Evolutionary conservation across 2,113 vertebrate genomes (phyloP).

Genomic region (Hemiprocne comata): DNA sequence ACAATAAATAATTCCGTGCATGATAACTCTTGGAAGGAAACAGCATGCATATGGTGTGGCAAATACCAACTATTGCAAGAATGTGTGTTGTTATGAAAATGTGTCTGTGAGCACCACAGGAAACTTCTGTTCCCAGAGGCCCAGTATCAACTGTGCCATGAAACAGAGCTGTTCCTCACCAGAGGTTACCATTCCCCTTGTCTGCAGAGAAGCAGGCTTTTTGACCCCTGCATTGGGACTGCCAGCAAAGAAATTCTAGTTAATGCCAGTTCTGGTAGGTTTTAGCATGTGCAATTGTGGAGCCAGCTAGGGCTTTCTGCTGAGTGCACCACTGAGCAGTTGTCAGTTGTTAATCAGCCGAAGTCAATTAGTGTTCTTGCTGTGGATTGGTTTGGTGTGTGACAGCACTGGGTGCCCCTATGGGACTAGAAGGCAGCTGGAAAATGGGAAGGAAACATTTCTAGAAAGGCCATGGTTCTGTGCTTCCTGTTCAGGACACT

Average conservation of each 20-base stretch:
- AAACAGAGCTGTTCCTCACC: neutral
- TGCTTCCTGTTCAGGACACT: neutral
- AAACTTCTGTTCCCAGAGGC: neutral
- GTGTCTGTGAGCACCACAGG: neutral
- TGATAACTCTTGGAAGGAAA: constrained; percentile 5
- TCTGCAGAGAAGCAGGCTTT: neutral
- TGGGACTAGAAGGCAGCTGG: neutral
- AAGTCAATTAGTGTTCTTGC: constrained; percentile 34
- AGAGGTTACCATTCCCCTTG: neutral
- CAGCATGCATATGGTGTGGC: neutral
- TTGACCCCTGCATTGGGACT: neutral
- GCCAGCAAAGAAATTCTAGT: neutral
- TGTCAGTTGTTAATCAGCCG: constrained; percentile 19
- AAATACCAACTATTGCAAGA: neutral
- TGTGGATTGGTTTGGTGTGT: neutral
- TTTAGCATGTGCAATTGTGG: neutral
- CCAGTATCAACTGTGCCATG: neutral
- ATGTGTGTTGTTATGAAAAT: neutral
- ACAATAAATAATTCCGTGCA: constrained; percentile 31
- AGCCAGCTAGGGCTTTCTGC: neutral
- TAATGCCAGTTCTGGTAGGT: neutral
- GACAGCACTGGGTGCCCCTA: neutral
- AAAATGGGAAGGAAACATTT: neutral
- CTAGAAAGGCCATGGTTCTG: neutral
- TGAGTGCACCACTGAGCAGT: neutral